Conservation (phyloP, 2,113 vertebrate genomes). For the Pluvianellus socialis region DNA sequence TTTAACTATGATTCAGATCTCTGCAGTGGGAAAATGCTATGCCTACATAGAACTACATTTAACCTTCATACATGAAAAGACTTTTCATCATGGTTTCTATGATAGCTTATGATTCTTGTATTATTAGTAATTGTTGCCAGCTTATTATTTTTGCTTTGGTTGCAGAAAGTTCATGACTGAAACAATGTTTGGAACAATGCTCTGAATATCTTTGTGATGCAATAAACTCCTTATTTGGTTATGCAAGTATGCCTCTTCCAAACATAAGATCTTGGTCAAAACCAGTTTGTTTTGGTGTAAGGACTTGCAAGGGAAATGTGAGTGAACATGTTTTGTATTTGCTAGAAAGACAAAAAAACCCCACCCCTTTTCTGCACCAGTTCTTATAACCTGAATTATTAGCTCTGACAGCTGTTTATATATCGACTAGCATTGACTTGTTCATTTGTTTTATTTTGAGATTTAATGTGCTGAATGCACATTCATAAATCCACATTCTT, state of each 20-base stretch:
- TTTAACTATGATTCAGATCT: neutral
- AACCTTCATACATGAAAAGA: neutral
- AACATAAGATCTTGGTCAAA: neutral
- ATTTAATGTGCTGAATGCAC: neutral
- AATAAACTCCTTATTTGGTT: neutral
- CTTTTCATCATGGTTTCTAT: neutral
- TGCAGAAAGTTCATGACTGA: neutral
- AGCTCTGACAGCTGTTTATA: neutral
- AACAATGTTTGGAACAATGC: neutral
- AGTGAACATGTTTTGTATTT: neutral
- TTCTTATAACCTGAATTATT: neutral
- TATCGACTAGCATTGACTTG: neutral
- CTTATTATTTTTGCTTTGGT: neutral
- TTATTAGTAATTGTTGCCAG: neutral
- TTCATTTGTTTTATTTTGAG: slow-evolving; percentile 34
- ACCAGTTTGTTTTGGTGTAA: neutral
- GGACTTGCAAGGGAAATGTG: neutral
- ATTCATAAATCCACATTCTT: slow-evolving; percentile 41
- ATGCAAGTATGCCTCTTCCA: neutral
- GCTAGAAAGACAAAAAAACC: neutral
- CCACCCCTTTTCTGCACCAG: neutral
- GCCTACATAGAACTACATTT: neutral
- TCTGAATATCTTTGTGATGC: neutral
- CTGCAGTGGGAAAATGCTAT: neutral
- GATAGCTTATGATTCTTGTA: neutral